Conservation (phyloP, 2,113 vertebrate species). For the Heteronetta atricapilla region DNA sequence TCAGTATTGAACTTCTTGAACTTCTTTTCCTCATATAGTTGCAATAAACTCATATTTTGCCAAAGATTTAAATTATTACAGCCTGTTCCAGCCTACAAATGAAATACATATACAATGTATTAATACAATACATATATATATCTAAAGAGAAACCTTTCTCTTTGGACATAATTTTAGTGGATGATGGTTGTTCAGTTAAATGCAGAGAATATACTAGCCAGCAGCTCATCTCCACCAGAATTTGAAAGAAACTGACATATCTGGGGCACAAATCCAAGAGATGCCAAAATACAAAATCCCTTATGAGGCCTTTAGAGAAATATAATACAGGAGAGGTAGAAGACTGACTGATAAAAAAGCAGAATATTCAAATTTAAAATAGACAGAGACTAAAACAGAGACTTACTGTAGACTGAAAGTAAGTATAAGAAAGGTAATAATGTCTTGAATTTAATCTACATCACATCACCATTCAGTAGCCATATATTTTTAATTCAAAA, state of each 20-base stretch:
- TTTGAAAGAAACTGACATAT: slow-evolving; percentile 33
- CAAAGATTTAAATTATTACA: background rate
- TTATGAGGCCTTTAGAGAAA: background rate
- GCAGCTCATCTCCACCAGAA: background rate
- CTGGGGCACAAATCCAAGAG: background rate
- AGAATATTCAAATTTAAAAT: background rate
- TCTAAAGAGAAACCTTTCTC: background rate
- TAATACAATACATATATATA: too few species aligned
- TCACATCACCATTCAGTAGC: background rate
- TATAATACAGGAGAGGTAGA: background rate
- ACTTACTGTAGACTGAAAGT: background rate
- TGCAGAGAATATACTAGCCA: background rate
- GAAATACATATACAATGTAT: too few species aligned
- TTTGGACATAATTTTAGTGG: background rate
- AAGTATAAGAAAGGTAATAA: background rate
- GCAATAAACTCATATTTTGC: background rate
- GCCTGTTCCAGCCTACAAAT: background rate
- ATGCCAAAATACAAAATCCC: background rate
- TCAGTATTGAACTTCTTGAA: background rate
- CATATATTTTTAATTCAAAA: background rate
- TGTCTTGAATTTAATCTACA: background rate
- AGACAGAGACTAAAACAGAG: background rate
- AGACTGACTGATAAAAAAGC: background rate
- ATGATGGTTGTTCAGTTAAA: background rate
- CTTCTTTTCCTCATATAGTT: background rate